A percentile compares a stretch with the other conserved stretches of the same genome.
Evolutionary conservation across 1,140 invertebrate genomes (phyloP).

Genomic region (Zaprionus africanus): DNA sequence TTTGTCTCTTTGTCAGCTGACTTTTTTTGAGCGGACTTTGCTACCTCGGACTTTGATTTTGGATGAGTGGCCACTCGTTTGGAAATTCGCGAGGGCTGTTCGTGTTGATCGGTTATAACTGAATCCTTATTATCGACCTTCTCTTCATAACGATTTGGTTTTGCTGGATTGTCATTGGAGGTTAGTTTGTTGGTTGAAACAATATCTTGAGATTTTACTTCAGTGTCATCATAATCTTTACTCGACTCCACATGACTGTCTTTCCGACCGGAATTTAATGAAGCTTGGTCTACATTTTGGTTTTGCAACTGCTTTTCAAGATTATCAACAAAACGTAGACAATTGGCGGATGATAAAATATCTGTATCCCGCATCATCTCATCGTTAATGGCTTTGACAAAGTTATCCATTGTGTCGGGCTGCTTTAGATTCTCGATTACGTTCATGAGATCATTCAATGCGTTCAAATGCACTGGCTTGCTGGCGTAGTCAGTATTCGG

Average conservation of each 20-base stretch:
- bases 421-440: conserved; percentile 42
- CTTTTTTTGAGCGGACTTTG: background rate
- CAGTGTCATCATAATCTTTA: background rate
- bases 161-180: background rate
- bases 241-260: background rate
- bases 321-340: background rate
- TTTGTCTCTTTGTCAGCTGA: background rate
- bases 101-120: background rate
- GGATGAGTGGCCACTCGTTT: conserved; percentile 33
- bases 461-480: conserved; percentile 25
- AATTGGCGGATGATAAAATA: background rate
- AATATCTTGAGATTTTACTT: background rate
- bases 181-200: background rate
- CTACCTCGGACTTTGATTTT: background rate
- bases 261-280: background rate
- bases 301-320: background rate
- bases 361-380: conserved; percentile 30
- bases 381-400: conserved; percentile 51
- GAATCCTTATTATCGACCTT: background rate
- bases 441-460: conserved; percentile 47
- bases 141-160: background rate
- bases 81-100: background rate
- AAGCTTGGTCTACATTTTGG: background rate
- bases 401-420: conserved; percentile 43
- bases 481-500: background rate